Conservation (phyloP, 2,113 vertebrate genomes). For the Mystacornis crossleyi region DNA sequence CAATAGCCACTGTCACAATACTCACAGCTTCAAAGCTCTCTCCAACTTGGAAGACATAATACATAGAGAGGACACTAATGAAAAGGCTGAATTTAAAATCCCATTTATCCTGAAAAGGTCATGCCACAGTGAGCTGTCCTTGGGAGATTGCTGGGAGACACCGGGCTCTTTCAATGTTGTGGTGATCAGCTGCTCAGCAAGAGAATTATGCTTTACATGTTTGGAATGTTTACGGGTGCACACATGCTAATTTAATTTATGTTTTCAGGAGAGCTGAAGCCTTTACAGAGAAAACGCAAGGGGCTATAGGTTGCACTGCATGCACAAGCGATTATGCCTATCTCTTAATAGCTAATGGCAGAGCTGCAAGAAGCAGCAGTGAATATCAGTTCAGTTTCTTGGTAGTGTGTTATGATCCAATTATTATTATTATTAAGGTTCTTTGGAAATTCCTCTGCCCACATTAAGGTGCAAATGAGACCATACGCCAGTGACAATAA, state of each 20-base stretch:
- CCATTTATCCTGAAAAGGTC: constrained; percentile 69
- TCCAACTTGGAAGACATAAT: constrained; percentile 37
- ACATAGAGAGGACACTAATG: constrained; percentile 19
- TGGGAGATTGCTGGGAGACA: constrained; percentile 55
- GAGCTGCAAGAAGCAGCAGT: background rate
- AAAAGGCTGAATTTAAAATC: constrained; percentile 69
- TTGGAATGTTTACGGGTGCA: constrained; percentile 2
- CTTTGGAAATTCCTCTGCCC: no score
- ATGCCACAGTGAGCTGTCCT: constrained; percentile 29
- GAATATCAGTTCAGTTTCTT: background rate
- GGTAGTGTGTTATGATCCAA: no score
- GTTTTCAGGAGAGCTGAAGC: background rate
- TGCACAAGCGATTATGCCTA: background rate
- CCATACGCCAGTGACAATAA: no score
- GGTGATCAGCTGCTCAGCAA: constrained; percentile 45
- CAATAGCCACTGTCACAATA: constrained; percentile 33
- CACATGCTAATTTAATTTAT: constrained; percentile 43
- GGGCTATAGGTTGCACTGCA: background rate
- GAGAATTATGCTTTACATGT: constrained; percentile 42
- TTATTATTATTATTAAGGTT: no score
- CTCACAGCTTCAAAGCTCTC: constrained; percentile 32
- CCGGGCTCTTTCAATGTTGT: constrained; percentile 21
- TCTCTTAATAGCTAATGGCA: background rate
- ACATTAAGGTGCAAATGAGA: no score
- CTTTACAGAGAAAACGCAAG: background rate